Base-by-base conservation (phyloP, 2,888 invertebrate species). In the Sesia bembeciformis region DNA sequence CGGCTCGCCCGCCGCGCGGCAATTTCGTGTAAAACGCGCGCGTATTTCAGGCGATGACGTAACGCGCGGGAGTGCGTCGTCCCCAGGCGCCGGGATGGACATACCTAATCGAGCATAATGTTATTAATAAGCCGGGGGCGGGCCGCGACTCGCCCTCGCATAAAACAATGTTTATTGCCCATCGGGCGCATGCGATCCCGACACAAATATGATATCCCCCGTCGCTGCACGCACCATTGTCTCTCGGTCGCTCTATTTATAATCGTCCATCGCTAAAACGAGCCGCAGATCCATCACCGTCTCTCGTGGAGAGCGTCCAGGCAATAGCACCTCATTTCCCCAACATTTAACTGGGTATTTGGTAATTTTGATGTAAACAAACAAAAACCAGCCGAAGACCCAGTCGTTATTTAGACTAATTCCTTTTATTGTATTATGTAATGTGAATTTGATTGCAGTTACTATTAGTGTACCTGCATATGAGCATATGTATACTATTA, bases 41-140 rank as follows among this genome's bases (percentile, higher is more conserved):
- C 66, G 60, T 78, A 78, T 78, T 78, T 78, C 74, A 79, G 78
- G 75, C 73, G 73, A 67, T 78, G 80, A 76, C 81, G 78, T 74
- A 64, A 77, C 68, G 62, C 62, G 68, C 66, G 50, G 38, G 73
- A 64, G 70, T 64, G 59, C 61, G 70, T 63, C 67, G 70, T 70
- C 73, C 72, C 73, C 71, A 66, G 71, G 70, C 68, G 70, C 69
- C 63, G 66, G 64, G 70, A 64, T 73, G 74, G 73, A 72, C 76
- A 65, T 52, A 40, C 72, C 73, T 71, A 66, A 74, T 75, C 72
- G 68, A 68, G 66, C 70, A 69, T 76, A 72, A 77, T 75, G 73
- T 74, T 76, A 78, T 76, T 78, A 80, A 80, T 80, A 76, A 74
- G 76, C 64, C 65, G 73, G 73, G 76, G 74, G 76, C 72, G 72